phyloP scores from a whole-genome alignment of 30 jellyfish, hydroid and myxozoan genomes.

The Aurelia aurita region DNA sequence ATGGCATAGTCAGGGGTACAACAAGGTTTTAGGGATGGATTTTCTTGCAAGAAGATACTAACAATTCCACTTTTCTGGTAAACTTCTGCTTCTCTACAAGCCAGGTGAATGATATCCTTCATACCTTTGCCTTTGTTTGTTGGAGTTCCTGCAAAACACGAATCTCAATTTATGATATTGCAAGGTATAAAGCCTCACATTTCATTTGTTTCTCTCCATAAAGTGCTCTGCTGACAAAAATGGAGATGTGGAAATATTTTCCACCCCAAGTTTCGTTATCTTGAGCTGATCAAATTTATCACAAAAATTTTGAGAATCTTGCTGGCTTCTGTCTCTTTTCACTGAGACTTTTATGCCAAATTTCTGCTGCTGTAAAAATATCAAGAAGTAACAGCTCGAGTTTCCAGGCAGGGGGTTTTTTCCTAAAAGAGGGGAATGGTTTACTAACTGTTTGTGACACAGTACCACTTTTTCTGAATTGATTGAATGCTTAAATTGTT shows the following conservation, averaged over 20 bases:
- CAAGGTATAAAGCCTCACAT: background rate
- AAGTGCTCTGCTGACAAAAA: background rate
- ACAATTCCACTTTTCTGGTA: conserved; percentile 64
- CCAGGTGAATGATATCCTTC: conserved; percentile 46
- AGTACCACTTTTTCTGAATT: too few relatives aligned
- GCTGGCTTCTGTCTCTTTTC: too few relatives aligned
- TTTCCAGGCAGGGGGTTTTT: too few relatives aligned
- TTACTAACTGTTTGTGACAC: too few relatives aligned
- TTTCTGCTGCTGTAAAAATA: too few relatives aligned
- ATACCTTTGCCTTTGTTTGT: conserved; percentile 36
- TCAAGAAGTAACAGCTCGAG: too few relatives aligned
- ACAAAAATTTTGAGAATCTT: background rate
- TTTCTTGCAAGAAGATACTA: conserved; percentile 19
- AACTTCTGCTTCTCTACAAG: conserved; percentile 72
- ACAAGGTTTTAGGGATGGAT: too few relatives aligned
- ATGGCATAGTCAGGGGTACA: too few relatives aligned
- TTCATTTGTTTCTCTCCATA: background rate
- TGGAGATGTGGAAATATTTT: background rate
- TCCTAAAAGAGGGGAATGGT: too few relatives aligned
- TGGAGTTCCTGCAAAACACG: conserved; percentile 68
- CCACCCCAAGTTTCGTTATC: background rate
- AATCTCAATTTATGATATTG: too few relatives aligned
- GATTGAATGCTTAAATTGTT: too few relatives aligned
- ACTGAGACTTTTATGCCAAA: too few relatives aligned
- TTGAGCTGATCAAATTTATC: background rate